Conservation (phyloP, 1,140 invertebrate genomes). For the Augochlora pura region DNA sequence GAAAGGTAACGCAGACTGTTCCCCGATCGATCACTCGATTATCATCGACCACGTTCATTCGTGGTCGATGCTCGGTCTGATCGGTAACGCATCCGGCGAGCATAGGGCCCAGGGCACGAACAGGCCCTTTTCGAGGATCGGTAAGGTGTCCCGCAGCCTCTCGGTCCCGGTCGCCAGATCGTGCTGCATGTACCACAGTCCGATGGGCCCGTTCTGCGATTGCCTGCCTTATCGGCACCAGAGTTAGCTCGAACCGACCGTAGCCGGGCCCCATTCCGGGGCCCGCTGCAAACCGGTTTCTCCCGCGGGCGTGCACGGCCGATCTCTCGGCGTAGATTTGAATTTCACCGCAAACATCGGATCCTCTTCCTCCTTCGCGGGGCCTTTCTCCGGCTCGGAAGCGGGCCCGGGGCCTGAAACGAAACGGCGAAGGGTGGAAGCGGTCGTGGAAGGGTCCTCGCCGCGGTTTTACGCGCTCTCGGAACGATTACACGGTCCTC, state of each 20-base stretch:
- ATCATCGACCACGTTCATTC: too few species aligned
- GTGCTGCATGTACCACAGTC: constrained; percentile 46
- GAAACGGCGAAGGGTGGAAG: constrained; percentile 29
- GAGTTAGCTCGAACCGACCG: constrained; percentile 50
- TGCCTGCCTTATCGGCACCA: constrained; percentile 67
- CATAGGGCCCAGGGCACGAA: neutral
- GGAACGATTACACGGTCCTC: constrained; percentile 40
- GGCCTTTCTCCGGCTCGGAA: constrained; percentile 43
- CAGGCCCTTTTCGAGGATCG: constrained; percentile 36
- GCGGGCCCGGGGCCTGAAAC: constrained; percentile 10
- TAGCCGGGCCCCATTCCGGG: neutral
- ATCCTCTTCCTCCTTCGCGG: constrained; percentile 53
- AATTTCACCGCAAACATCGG: constrained; percentile 60
- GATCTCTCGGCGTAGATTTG: constrained; percentile 56
- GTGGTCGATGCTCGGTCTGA: neutral
- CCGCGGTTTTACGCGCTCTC: constrained; percentile 31
- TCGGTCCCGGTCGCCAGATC: constrained; percentile 49
- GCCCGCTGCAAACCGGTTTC: constrained; percentile 53
- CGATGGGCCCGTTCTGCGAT: neutral
- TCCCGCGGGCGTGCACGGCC: constrained; percentile 38
- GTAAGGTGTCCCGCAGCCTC: constrained; percentile 47
- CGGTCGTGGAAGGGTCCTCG: too few species aligned
- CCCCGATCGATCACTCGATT: too few species aligned
- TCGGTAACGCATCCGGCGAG: constrained; percentile 40
- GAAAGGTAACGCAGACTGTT: too few species aligned